Evolutionary conservation across 2,888 invertebrate genomes (phyloP), one percentile per base, ranked within the genome.

Genomic region (Chirona hameri): DNA sequence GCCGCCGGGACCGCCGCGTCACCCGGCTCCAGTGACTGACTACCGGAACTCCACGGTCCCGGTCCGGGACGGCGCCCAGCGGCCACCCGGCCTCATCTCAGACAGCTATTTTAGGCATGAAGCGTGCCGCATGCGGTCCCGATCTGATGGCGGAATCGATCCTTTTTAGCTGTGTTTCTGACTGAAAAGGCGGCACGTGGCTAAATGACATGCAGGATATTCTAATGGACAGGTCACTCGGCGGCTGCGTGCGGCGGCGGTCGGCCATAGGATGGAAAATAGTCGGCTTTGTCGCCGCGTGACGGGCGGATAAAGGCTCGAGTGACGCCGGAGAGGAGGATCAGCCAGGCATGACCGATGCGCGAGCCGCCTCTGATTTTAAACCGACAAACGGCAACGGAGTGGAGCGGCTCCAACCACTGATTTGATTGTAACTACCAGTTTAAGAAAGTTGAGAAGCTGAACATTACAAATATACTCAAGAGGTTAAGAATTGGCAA

Each of bases 141-240:
- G 5, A 24, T 46, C 46, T 46, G 27, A 1, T 52, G 21, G 12
- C 46, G 24, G 24, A 1, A 10, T 3, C 5, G 76, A 76, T 76
- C 76, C 76, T 76, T 76, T 76, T 76, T 76, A 46, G 76, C 24
- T 18, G 4, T 24, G 76, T 76, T 76, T 76, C 76, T 2, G 46
- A 10, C 76, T 39, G 31, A 39, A 76, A 76, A 76, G 76, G 12
- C 21, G 39, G 24, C 76, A 76, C 76, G 76, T 76, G 76, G 76
- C 76, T 46, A 39, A 46, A 24, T 46, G 76, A 76, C 76, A 46
- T 46, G 76, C 76, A 39, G 76, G 76, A 46, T 76, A 76, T 76
- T 76, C 76, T 76, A 76, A 76, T 76, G 76, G 76, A 76, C 76
- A 12, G 76, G 76, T 46, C 76, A 76, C 9, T 76, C 31, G 72